These are phyloP conservation scores for Listronotus bonariensis DNA, from an alignment of 1,140 invertebrate species.

Conservation along the genomic window DNA sequence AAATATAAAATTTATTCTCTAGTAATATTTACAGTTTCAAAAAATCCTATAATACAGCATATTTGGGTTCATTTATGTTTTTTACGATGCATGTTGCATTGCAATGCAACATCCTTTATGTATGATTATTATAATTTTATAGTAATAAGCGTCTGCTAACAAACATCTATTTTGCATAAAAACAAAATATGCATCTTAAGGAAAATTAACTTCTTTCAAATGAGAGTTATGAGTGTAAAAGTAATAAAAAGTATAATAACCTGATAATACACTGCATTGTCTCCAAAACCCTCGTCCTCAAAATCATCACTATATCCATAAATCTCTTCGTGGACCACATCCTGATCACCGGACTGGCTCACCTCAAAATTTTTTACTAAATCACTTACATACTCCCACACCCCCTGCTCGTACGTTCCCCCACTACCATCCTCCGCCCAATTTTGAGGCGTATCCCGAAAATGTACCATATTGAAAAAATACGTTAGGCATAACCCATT, in stretches of 20 bases:
- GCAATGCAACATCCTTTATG: too few relatives aligned
- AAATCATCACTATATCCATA: conserved; percentile 5
- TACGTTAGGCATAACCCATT: background rate
- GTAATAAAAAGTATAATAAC: background rate
- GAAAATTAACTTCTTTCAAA: too few relatives aligned
- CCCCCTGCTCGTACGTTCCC: conserved; percentile 45
- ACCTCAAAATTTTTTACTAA: conserved; percentile 55
- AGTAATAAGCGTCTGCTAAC: too few relatives aligned
- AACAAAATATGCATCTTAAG: too few relatives aligned
- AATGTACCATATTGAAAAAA: conserved; percentile 48
- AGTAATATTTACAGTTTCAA: too few relatives aligned
- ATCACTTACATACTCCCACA: conserved; percentile 59
- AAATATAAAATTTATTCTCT: too few relatives aligned
- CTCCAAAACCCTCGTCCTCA: conserved; percentile 22
- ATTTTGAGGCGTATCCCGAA: conserved; percentile 42
- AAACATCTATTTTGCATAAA: too few relatives aligned
- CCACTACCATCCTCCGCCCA: conserved; percentile 15
- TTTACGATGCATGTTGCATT: too few relatives aligned
- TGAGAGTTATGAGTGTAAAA: too few relatives aligned
- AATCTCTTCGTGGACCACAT: background rate
- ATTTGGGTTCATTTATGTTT: too few relatives aligned
- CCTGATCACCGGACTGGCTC: conserved; percentile 16
- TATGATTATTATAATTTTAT: too few relatives aligned
- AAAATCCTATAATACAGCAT: too few relatives aligned
- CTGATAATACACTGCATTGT: conserved; percentile 27